Evolutionary conservation across 2,888 invertebrate genomes (phyloP), one percentile per base, ranked within the genome.

Genomic region (Uropetala carovei): DNA sequence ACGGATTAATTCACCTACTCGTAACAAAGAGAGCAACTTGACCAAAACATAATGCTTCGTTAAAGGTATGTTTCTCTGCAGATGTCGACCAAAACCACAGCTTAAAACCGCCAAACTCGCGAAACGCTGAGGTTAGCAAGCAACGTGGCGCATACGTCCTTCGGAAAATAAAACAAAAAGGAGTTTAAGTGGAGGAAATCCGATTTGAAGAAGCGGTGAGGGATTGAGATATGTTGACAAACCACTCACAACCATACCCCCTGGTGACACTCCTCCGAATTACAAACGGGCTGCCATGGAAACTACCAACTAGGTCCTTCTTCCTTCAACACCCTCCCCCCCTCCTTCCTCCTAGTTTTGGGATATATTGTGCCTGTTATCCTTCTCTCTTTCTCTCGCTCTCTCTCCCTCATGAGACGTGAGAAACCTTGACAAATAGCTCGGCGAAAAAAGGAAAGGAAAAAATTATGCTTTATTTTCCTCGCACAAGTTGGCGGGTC

Each of bases 371-470:
- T 58, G 57, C 18, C 60, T 86, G 16, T 58, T 18, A 3, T 59
- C 27, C 60, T 5, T 22, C 75, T 27, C 75, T 85, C 13, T 57
- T 7, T 22, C 56, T 84, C 56, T 22, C 75, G 13, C 75, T 85
- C 13, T 57, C 9, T 22, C 56, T 84, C 56, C 58, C 14, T n/a
- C 85, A 22, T 3, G 81, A 30, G 18, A 86, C 86, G 86, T 86
- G 86, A 86, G 60, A 27, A 60, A 86, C 60, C 27, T 86, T 86
- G 86, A 86, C 86, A 86, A 86, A 86, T 30, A 60, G 86, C 60
- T 27, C 59, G 22, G 5, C 16, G 60, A 60, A 86, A 16, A 75
- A 86, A 86, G 60, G 30, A 64, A 64, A 30, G 60, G 60, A 58
- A 22, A 14, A 60, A 18, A 18, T 43, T 43, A 82, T 82, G 82